Percentiles rank a stretch among this genome's conserved stretches.
These are phyloP conservation scores for Dichetophora obliterata DNA, from an alignment of 2,888 invertebrate species.

Conservation along the genomic window DNA sequence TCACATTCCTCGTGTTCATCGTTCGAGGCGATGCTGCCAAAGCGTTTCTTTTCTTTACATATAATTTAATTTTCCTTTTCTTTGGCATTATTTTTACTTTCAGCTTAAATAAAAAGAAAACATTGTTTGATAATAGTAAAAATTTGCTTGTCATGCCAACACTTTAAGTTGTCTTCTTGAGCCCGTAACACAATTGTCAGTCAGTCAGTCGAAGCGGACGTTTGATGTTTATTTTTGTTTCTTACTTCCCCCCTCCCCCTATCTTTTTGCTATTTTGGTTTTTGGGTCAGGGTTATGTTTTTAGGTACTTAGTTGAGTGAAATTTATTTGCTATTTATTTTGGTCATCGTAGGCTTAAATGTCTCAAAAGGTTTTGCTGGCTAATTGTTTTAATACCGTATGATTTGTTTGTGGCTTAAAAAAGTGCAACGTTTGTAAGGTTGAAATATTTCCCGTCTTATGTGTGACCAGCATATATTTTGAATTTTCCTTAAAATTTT, in stretches of 20 bases:
- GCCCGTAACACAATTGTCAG: background rate
- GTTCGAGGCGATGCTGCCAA: background rate
- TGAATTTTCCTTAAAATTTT: background rate
- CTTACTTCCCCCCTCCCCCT: too few relatives aligned
- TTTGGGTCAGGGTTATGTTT: conserved; percentile 28
- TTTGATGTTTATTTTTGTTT: background rate
- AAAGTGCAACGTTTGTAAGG: background rate
- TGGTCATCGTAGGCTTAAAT: background rate
- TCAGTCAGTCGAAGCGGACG: background rate
- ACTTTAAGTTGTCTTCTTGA: background rate
- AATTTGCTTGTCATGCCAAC: background rate
- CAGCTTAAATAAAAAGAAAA: background rate
- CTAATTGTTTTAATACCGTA: background rate
- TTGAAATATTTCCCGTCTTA: background rate
- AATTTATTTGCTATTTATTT: conserved; percentile 7
- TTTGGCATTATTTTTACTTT: conserved; percentile 6
- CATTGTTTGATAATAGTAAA: too few relatives aligned
- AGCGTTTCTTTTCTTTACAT: background rate
- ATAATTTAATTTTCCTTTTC: background rate
- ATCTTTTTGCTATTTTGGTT: background rate
- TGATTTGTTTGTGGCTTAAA: background rate
- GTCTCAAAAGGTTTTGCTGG: background rate
- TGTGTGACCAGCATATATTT: background rate
- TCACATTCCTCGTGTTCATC: background rate
- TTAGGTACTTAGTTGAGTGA: background rate